These are phyloP conservation scores for Serinus canaria DNA, from an alignment of 2,113 vertebrate genomes.

Conservation along the genomic window DNA sequence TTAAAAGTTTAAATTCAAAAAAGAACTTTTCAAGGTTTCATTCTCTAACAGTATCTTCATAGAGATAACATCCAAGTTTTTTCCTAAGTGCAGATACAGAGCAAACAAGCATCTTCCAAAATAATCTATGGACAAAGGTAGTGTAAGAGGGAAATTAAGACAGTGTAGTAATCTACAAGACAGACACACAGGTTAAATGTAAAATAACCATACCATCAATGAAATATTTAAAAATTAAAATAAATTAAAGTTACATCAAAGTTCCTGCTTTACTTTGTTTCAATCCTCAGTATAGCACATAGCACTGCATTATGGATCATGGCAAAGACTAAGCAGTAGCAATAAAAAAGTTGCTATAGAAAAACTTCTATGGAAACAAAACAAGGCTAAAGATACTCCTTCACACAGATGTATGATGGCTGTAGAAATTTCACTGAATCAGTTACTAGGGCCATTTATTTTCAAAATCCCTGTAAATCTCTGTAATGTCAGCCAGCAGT, in stretches of 20 bases:
- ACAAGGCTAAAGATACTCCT: neutral
- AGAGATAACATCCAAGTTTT: conserved; percentile 50
- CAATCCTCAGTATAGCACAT: neutral
- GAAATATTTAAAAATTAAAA: conserved; percentile 68
- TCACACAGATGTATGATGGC: neutral
- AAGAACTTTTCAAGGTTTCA: conserved; percentile 13
- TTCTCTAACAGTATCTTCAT: conserved; percentile 65
- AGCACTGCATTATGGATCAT: conserved; percentile 29
- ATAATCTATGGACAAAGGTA: conserved; percentile 6
- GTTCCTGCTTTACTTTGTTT: conserved; percentile 51
- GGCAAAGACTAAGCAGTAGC: conserved; percentile 43
- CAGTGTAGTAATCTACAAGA: conserved; percentile 23
- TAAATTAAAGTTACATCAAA: conserved; percentile 74
- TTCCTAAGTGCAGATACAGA: conserved; percentile 67
- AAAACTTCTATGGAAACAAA: conserved; percentile 16
- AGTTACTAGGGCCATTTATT: neutral
- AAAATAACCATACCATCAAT: conserved; percentile 51
- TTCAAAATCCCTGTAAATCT: neutral
- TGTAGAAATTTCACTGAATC: neutral
- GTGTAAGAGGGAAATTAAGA: conserved; percentile 20
- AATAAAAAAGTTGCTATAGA: conserved; percentile 45
- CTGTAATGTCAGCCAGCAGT: neutral
- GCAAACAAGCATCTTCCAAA: conserved; percentile 55
- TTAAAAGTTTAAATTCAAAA: conserved; percentile 52
- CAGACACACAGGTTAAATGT: conserved; percentile 54